Evolutionary conservation across 2,888 invertebrate species (phyloP), one percentile per base, ranked within the genome.

Genomic region (Anthrax anthrax): DNA sequence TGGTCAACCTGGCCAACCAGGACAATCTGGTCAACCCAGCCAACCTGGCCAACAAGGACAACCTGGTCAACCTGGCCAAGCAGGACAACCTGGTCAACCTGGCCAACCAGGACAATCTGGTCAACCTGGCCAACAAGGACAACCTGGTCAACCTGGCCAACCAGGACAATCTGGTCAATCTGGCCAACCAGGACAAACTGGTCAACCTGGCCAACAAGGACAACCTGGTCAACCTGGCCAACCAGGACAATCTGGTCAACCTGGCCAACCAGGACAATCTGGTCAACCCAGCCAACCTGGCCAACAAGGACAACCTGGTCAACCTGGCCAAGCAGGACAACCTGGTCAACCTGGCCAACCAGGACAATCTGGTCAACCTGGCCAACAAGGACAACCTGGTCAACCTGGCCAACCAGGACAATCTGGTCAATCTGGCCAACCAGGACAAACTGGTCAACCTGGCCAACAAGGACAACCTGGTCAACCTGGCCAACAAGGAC

Each of bases 241-340:
- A 23, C 23, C 4, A 23, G 23, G 23, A 23, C 23, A n/a, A 32
- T 27, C 17, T 32, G 29, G 14, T 39, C 44, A 12, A 42, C 42
- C 14, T 18, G 29, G 8, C 1, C 29, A 32, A 12, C 13, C 3
- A 32, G 29, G 6, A 2, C 23, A 27, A 27, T 2, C 23, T 1
- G 23, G 23, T 27, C 23, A 27, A 2, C 13, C 37, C 16, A 48
- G 80, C 1, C 29, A 32, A 5, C 29, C 6, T 4, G 29, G 9
- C 1, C 29, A 32, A 5, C 29, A 9, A 4, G 29, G 29, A 5
- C 23, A 27, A 2, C 23, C 23, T 2, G 23, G 23, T 8, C 23
- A 27, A 2, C 23, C 23, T 8, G 23, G 23, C 5, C 23, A 27
- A 27, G 8, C 23, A 2, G 23, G 23, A 8, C 23, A 27, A 9